These are phyloP conservation scores for Erebia ligea DNA, from an alignment of 2,888 invertebrate genomes.

Conservation along the genomic window DNA sequence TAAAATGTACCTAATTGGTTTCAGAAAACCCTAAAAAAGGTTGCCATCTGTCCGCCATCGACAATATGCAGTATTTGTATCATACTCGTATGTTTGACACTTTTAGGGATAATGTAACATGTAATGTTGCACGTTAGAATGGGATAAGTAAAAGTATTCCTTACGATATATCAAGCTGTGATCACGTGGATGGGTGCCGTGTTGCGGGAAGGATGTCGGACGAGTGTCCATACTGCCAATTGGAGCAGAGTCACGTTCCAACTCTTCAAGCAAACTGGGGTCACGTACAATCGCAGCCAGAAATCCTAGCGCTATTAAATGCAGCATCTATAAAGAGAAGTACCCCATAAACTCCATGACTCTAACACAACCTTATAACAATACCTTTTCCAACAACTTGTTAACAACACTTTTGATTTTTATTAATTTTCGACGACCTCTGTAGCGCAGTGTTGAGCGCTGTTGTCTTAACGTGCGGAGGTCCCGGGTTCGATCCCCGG, in stretches of 20 bases:
- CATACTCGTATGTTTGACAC: no score
- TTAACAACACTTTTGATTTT: no score
- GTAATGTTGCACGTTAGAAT: not conserved
- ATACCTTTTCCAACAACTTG: no score
- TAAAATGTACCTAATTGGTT: no score
- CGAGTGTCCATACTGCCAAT: constrained; percentile 86
- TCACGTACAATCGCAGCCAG: constrained; percentile 89
- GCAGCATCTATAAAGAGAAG: constrained; percentile 84
- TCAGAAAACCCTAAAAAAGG: no score
- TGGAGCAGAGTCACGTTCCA: constrained; percentile 79
- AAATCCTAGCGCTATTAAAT: constrained; percentile 88
- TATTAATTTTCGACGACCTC: no score
- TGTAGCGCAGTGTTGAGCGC: no score
- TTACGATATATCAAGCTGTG: constrained; percentile 87
- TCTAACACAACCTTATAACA: not conserved
- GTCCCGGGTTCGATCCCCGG: no score
- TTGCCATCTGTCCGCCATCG: no score
- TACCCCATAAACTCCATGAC: not conserved
- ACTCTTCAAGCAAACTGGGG: constrained; percentile 86
- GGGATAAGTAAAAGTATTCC: constrained; percentile 48
- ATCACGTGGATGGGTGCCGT: constrained; percentile 77
- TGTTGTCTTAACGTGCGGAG: no score
- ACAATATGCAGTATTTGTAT: no score
- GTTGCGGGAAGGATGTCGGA: constrained; percentile 78
- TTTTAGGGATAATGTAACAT: no score